A percentile compares a stretch with the other conserved stretches of the same genome.
Conservation (phyloP, 2,113 vertebrate genomes). For the Neolamprologus kungweensis region DNA sequence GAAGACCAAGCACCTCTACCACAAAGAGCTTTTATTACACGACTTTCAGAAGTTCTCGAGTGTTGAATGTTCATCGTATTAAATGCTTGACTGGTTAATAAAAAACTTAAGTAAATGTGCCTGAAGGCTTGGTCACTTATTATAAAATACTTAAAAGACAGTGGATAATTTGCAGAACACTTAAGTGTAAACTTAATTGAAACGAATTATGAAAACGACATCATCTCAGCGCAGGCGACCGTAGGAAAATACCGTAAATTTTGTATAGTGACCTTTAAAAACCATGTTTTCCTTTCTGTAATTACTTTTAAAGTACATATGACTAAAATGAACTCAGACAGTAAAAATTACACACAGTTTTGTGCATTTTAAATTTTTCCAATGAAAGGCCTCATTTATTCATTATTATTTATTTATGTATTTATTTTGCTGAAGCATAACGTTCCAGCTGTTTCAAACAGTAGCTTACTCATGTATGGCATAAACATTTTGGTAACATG, state of each 20-base stretch:
- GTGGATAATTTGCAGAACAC: background rate
- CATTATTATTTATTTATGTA: background rate
- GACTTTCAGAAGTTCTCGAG: background rate
- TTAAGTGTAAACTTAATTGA: background rate
- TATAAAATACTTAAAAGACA: background rate
- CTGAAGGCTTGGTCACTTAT: rapidly evolving
- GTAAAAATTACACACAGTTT: background rate
- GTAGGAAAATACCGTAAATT: background rate
- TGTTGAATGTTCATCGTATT: background rate
- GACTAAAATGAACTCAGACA: background rate
- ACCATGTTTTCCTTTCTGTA: background rate
- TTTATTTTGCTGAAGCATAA: background rate
- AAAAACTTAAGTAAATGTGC: background rate
- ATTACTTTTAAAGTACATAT: background rate
- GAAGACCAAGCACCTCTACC: background rate
- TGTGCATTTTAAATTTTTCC: rapidly evolving
- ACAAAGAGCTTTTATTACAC: background rate
- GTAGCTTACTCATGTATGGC: background rate
- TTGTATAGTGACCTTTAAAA: background rate
- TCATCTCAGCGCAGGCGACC: background rate
- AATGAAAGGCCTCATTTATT: background rate
- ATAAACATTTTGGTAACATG: background rate
- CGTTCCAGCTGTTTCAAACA: background rate
- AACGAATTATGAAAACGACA: background rate
- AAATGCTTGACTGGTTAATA: background rate